Percentiles rank a stretch among this genome's conserved stretches.
Conservation (phyloP, 2,113 vertebrate species). For the Ciconia boyciana region DNA sequence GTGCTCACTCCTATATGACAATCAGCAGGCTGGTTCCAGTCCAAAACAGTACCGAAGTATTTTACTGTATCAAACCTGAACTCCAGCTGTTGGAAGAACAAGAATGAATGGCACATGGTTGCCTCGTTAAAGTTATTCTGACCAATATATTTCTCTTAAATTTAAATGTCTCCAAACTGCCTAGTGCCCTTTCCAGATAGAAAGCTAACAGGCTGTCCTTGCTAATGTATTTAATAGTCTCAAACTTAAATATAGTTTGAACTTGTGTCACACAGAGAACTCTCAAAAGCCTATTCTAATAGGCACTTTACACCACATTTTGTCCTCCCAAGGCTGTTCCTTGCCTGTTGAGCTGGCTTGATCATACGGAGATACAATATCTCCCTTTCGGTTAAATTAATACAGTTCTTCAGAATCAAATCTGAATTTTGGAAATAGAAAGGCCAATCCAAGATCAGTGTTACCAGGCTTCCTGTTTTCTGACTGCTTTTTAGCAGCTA, state of each 20-base stretch:
- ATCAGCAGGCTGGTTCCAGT: not conserved
- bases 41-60: not conserved
- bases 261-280: not conserved
- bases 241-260: not conserved
- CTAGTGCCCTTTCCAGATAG: not conserved
- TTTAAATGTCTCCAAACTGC: not conserved
- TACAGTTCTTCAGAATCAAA: not conserved
- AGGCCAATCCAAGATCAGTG: not conserved
- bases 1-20: fast-evolving
- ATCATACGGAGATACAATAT: not conserved
- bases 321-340: not conserved
- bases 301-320: not conserved
- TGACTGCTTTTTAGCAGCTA: not conserved
- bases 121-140: not conserved
- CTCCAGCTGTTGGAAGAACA: not conserved
- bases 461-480: not conserved
- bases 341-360: not conserved
- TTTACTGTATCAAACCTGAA: not conserved
- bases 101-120: not conserved
- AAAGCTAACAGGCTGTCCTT: not conserved
- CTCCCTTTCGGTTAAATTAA: not conserved
- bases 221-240: not conserved
- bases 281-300: not conserved
- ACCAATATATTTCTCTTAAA: not conserved
- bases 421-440: not conserved